Evolutionary conservation across 2,113 vertebrate genomes (phyloP), one percentile per base, ranked within the genome.

Genomic region (Phalacrocorax brasilianus): DNA sequence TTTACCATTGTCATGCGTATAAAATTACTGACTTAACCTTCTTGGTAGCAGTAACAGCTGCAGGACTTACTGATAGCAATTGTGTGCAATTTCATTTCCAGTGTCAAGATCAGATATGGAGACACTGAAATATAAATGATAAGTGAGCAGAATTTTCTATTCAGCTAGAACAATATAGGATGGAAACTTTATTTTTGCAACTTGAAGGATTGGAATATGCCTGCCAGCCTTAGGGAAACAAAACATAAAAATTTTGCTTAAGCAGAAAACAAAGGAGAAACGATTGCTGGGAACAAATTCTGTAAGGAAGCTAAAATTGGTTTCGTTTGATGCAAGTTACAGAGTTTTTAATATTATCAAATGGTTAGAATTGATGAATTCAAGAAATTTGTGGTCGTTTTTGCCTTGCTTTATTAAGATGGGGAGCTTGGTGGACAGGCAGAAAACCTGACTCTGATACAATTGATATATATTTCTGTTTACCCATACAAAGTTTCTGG

Each of bases 11-110:
- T 45, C 44, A 23, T 27, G 27, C 53, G 38, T 24, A 11, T 82
- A 79, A 76, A 76, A 76, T 89, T 78, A 58, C 21, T 89, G 49
- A 62, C 74, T 89, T 91, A 79, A 85, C 74, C 74, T 93, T 85
- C 35, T 87, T 49, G 42, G 67, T 59, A 75, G 40, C 74, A 77
- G 53, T 85, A 91, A 62, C 58, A 93, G 67, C 55, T 82, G 59
- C 71, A 77, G 71, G 85, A 63, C 45, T 82, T 67, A 42, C 1
- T 68, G 77, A 22, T 33, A 73, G 24, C 27, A 52, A 7, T 40
- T 62, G 33, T 68, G 24, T 91, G 49, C 62, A 30, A 52, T 82
- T 87, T 78, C 2, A 12, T 81, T 85, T 75, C 73, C 6, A n/a
- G 20, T 59, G 55, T 81, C 63, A 86, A 14, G 20, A 55, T 75